Evolutionary conservation across 1,140 invertebrate genomes (phyloP), one percentile per base, ranked within the genome.

Genomic region (Zaprionus africanus): DNA sequence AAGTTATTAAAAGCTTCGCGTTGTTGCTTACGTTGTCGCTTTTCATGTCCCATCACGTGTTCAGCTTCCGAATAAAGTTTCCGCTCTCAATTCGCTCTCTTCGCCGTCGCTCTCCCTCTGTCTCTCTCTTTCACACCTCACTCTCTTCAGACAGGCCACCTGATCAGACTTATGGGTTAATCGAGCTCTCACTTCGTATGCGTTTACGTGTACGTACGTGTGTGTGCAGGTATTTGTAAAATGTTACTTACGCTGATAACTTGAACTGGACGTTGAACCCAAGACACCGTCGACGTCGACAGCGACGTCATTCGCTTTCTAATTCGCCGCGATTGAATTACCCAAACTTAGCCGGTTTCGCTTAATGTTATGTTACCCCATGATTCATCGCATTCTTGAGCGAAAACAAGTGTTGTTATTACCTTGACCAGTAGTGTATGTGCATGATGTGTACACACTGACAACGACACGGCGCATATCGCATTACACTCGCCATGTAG

Each of bases 61-160:
- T 61, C 26, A 83, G 72, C 77, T 62, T 84, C 66, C 76, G 49
- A 53, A 63, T 15, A n/a, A 70, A 66, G 75, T 69, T 78, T 49
- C 26, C 71, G 53, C 60, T 65, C 24, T 19, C 17, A 7, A 26
- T 51, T 31, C 38, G 15, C 28, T 19, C 15, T 12, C 26, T 34
- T 34, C 9, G 31, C 31, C 26, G 36, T 41, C 59, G 5, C 31
- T n/a, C 61, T 24, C 28, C n/a, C 31, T 65, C 26, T 1, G 3
- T 38, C 34, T 36, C 49, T 46, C 49, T 68, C 49, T n/a, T 22
- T 57, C 49, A 11, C 41, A 4, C 3, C 41, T n/a, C 22, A 36
- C 17, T 53, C 49, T 57, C 49, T 17, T n/a, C 13, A 19, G 17
- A 13, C 22, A 34, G 17, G 26, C 22, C 41, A 46, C n/a, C 41